Evolutionary conservation across 1,140 invertebrate genomes (phyloP).

Genomic region (Hypsibius dujardini): DNA sequence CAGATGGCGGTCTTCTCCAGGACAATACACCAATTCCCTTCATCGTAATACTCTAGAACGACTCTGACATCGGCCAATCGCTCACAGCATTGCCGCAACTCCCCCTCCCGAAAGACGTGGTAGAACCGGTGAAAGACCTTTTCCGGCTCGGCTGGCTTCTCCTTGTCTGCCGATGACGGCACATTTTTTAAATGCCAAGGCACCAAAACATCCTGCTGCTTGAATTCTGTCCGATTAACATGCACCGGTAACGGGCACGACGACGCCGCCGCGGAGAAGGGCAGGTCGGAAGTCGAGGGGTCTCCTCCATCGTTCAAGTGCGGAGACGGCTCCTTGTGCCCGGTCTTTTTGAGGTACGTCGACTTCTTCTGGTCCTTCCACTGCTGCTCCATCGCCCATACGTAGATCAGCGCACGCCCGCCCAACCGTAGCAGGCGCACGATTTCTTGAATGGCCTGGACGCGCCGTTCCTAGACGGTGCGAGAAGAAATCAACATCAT

Average conservation of each 20-base stretch:
- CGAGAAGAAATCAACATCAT: not conserved
- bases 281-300: not conserved
- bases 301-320: conserved; percentile 24
- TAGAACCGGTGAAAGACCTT: conserved; percentile 75
- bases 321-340: conserved; percentile 35
- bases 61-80: conserved; percentile 77
- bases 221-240: conserved; percentile 68
- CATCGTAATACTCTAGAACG: conserved; percentile 83
- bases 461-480: conserved; percentile 46
- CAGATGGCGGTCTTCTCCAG: conserved; percentile 45
- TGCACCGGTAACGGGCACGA: conserved; percentile 50
- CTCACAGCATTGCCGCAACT: conserved; percentile 78
- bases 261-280: not conserved
- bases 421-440: conserved; percentile 70
- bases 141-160: conserved; percentile 35
- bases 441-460: conserved; percentile 66
- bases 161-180: conserved; percentile 24
- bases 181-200: conserved; percentile 64
- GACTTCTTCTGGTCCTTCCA: conserved; percentile 44
- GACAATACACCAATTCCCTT: conserved; percentile 88
- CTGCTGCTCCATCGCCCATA: conserved; percentile 87
- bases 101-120: conserved; percentile 85
- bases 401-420: conserved; percentile 77
- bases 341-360: conserved; percentile 47
- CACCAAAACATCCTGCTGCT: conserved; percentile 76